Base-by-base conservation (phyloP, 1,140 invertebrate genomes). In the Drosophila pruinosa region DNA sequence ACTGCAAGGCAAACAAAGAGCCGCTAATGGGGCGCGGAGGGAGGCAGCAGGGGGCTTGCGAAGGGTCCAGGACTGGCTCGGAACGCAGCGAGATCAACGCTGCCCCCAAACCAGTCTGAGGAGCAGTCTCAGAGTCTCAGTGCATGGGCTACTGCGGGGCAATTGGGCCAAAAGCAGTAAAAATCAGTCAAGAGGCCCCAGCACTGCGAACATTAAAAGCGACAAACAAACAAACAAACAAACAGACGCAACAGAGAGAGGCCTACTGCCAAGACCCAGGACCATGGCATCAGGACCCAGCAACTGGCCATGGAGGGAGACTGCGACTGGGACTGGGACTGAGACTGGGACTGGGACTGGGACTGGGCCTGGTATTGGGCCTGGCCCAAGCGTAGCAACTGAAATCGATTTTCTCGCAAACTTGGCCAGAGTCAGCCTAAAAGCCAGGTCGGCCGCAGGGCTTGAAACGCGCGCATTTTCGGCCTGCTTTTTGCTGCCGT, bases 151-250 rank as follows among this genome's bases (percentile, higher is more conserved):
- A 82, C 82, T 78, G 83, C 78, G 64, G 82, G 82, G 82, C 82
- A 88, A 88, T 88, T 88, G 82, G 82, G 82, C 71, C 82, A 88
- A 88, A 88, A 88, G 83, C 82, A 88, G 45, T 88, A 88, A 88
- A 88, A 88, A 88, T 88, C 82, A 88, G 82, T 88, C 82, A 88
- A 88, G 82, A 88, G 82, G 28, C 15, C 6, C 8, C 19, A 62
- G 54, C 69, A 73, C 45, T 38, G 64, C 73, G 75, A 72, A 80
- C 82, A 88, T 88, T 88, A 88, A 88, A 88, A 85, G 81, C 82
- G 82, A 88, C 82, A 88, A 88, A 88, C 82, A 88, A 86, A 85
- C 81, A 85, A 68, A 77, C 52, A 57, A 56, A 64, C 68, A 57
- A 62, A 81, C 72, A 64, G 59, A 81, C 50, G 57, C 50, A 76